Percentiles rank a stretch among this genome's conserved stretches.
These are phyloP conservation scores for Proisotoma minuta DNA, from an alignment of 2,888 invertebrate genomes.

Conservation along the genomic window DNA sequence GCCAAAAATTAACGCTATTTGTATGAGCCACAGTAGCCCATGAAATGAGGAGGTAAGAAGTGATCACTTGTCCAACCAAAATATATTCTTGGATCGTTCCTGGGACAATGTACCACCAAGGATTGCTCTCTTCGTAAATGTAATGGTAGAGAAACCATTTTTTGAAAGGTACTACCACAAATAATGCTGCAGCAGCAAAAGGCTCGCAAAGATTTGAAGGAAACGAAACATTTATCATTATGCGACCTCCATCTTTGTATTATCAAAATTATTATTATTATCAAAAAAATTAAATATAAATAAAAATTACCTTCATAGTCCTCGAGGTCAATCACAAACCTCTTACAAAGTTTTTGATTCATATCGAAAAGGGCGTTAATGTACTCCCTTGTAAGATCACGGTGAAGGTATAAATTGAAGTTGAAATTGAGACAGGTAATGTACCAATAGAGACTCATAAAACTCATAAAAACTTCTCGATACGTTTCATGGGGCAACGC, in stretches of 20 bases:
- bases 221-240: constrained; percentile 21
- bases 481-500: constrained; percentile 13
- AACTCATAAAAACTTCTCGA: constrained; percentile 22
- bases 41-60: constrained; percentile 21
- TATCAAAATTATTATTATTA: too few species aligned
- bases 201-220: constrained; percentile 11
- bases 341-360: constrained; percentile 24
- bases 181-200: constrained; percentile 12
- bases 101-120: constrained; percentile 34
- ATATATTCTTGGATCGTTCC: constrained; percentile 35
- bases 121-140: constrained; percentile 20
- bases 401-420: neutral
- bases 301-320: too few species aligned
- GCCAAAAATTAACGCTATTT: constrained; percentile 32
- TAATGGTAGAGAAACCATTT: constrained; percentile 21
- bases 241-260: constrained; percentile 13
- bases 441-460: constrained; percentile 26
- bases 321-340: neutral
- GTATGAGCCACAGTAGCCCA: constrained; percentile 36
- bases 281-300: too few species aligned
- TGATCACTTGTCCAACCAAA: constrained; percentile 28
- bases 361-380: constrained; percentile 20
- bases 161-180: constrained; percentile 18
- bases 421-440: neutral
- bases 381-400: constrained; percentile 16